phyloP scores from a whole-genome alignment of 2,888 invertebrate genomes.

The Chaetoderma sp. region DNA sequence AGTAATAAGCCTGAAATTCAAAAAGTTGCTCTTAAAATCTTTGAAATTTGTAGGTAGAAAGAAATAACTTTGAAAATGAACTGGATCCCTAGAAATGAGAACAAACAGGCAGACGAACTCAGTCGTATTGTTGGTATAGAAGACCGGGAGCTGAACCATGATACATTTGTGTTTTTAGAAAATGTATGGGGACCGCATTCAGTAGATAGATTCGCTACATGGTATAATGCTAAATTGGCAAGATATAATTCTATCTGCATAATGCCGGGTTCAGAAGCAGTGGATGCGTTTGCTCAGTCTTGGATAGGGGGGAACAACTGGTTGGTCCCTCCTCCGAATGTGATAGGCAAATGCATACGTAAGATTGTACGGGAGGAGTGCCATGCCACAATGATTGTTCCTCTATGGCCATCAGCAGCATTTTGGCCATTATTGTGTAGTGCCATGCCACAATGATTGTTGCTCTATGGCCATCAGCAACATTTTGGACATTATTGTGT shows the following conservation, averaged over 20 bases:
- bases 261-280: neutral
- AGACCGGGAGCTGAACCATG: neutral
- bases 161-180: neutral
- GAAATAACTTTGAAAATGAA: neutral
- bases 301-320: conserved; percentile 10
- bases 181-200: conserved; percentile 8
- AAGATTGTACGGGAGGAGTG: no score
- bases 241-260: conserved; percentile 13
- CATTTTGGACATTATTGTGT: no score
- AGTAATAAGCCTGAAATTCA: conserved; percentile 13
- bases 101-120: conserved; percentile 7
- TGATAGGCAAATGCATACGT: no score
- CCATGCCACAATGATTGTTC: no score
- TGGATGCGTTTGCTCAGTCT: conserved; percentile 12
- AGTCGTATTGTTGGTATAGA: conserved; percentile 9
- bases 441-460: no score
- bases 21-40: neutral
- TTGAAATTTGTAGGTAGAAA: neutral
- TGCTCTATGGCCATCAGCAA: no score
- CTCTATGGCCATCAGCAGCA: no score
- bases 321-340: conserved; percentile 23
- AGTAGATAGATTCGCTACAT: conserved; percentile 13
- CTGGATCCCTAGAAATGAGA: conserved; percentile 13
- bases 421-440: no score
- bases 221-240: conserved; percentile 11